Percentiles rank a stretch among this genome's conserved stretches.
Conservation (phyloP, 2,113 vertebrate species). For the Gadus chalcogrammus region DNA sequence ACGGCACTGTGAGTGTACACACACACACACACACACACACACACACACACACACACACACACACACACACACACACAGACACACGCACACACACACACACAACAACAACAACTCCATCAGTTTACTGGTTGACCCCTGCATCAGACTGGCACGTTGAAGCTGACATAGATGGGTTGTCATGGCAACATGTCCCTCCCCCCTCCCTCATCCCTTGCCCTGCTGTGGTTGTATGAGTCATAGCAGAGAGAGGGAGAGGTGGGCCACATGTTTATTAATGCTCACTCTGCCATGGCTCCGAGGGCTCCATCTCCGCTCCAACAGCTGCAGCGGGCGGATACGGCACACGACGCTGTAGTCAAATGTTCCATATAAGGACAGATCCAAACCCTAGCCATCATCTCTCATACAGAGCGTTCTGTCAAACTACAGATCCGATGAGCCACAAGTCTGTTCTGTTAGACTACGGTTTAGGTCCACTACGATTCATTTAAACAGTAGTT, state of each 20-base stretch:
- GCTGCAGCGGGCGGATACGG: no score
- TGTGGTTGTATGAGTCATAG: slow-evolving; percentile 63
- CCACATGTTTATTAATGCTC: background rate
- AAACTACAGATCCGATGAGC: no score
- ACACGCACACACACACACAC: background rate
- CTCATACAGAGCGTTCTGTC: no score
- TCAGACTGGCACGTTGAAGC: slow-evolving; percentile 25
- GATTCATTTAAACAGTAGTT: no score
- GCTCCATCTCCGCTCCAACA: background rate
- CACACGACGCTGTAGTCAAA: no score
- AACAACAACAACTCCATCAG: background rate
- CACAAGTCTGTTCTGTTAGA: no score
- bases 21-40: slow-evolving; percentile 1
- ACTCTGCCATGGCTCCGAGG: background rate
- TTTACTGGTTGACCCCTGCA: no score
- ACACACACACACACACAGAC: background rate
- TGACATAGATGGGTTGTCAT: slow-evolving; percentile 69
- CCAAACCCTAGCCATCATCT: no score
- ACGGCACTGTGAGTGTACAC: slow-evolving; percentile 69
- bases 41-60: slow-evolving; percentile 14
- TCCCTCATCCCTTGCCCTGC: slow-evolving; percentile 10
- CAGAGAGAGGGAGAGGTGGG: background rate
- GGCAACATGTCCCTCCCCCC: slow-evolving; percentile 43
- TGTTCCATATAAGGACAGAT: no score
- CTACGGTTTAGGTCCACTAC: no score